A percentile compares a stretch with the other conserved stretches of the same genome.
phyloP scores from a whole-genome alignment of 2,113 vertebrate genomes.

The Anolis carolinensis region DNA sequence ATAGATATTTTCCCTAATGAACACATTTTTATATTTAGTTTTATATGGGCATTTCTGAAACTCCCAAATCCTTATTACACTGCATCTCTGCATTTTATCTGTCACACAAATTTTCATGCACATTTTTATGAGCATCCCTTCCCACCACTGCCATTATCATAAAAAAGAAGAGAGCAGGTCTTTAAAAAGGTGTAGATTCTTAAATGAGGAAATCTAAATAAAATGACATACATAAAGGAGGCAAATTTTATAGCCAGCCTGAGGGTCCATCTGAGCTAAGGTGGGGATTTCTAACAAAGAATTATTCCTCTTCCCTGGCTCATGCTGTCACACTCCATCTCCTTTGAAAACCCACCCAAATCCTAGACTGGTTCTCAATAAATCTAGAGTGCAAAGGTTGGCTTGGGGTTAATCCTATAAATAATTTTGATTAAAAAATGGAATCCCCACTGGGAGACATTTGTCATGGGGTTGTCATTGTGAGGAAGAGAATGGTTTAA shows the following conservation, averaged over 20 bases:
- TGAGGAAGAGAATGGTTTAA: slow-evolving; percentile 39
- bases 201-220: neutral
- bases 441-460: slow-evolving; percentile 57
- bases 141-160: neutral
- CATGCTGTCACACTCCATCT: slow-evolving; percentile 20
- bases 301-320: neutral
- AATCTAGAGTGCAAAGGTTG: neutral
- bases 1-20: no score
- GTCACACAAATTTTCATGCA: no score
- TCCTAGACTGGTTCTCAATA: neutral
- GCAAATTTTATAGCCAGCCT: neutral
- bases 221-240: neutral
- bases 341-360: slow-evolving; percentile 35
- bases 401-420: slow-evolving; percentile 68
- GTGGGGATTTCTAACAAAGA: neutral
- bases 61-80: no score
- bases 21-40: no score
- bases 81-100: no score
- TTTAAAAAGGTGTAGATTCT: neutral
- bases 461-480: slow-evolving; percentile 45
- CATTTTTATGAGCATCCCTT: no score
- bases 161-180: neutral
- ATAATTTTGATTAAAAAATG: slow-evolving; percentile 73
- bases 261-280: neutral
- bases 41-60: no score